These are phyloP conservation scores for Drosophila longiperda DNA, from an alignment of 2,888 invertebrate species.

Conservation along the genomic window DNA sequence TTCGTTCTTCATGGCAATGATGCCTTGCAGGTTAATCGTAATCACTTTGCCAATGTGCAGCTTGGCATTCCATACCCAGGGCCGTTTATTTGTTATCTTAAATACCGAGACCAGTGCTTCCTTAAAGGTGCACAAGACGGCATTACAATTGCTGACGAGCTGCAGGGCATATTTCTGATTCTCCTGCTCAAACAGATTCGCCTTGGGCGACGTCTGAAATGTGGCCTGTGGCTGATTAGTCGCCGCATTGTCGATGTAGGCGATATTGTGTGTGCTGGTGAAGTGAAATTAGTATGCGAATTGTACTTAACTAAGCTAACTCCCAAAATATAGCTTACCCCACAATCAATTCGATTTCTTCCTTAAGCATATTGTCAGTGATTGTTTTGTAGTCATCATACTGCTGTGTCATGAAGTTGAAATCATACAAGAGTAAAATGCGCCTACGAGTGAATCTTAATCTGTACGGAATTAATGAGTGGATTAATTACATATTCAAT, in stretches of 20 bases:
- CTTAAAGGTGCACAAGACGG: conserved; percentile 86
- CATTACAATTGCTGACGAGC: conserved; percentile 73
- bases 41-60: conserved; percentile 87
- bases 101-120: conserved; percentile 87
- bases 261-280: conserved; percentile 83
- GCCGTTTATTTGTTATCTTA: conserved; percentile 86
- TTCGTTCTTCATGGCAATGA: conserved; percentile 86
- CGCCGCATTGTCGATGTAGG: conserved; percentile 81
- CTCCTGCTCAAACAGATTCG: conserved; percentile 75
- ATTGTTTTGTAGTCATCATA: conserved; percentile 86
- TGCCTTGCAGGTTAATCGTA: conserved; percentile 87
- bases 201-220: conserved; percentile 64
- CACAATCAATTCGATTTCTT: conserved; percentile 87
- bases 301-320: not conserved
- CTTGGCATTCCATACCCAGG: conserved; percentile 88
- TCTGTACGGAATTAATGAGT: conserved; percentile 51
- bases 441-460: conserved; percentile 85
- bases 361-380: conserved; percentile 86
- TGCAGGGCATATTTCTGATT: conserved; percentile 85
- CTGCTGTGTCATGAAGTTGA: conserved; percentile 86
- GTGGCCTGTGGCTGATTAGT: conserved; percentile 67
- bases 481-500: not conserved
- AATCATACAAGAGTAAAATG: conserved; percentile 89
- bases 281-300: not conserved
- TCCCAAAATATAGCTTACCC: conserved; percentile 86